These are phyloP conservation scores for Aurelia aurita DNA, from an alignment of 30 jellyfish, hydroid and myxozoan species.

Conservation along the genomic window DNA sequence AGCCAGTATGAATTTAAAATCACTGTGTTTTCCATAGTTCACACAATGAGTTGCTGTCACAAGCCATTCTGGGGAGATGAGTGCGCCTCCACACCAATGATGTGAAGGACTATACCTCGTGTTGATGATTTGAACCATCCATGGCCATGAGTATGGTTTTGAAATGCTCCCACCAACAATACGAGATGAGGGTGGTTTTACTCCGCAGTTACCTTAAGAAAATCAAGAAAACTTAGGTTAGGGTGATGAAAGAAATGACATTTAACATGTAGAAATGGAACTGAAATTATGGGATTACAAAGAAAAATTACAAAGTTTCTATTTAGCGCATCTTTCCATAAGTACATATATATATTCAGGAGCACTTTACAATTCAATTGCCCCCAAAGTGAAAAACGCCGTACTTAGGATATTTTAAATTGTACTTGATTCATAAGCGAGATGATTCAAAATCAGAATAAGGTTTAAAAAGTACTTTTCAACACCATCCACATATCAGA, in stretches of 20 bases:
- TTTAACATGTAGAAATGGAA: background rate
- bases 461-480: too few relatives aligned
- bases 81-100: conserved; percentile 61
- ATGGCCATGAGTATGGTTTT: conserved; percentile 45
- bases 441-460: too few relatives aligned
- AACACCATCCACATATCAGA: too few relatives aligned
- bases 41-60: conserved; percentile 60
- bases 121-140: conserved; percentile 62
- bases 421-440: too few relatives aligned
- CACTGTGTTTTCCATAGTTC: conserved; percentile 8
- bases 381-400: too few relatives aligned
- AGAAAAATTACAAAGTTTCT: too few relatives aligned
- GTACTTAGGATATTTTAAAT: too few relatives aligned
- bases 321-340: too few relatives aligned
- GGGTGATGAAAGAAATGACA: background rate
- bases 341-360: too few relatives aligned
- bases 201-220: conserved; percentile 41
- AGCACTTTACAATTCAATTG: too few relatives aligned
- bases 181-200: conserved; percentile 21
- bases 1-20: conserved; percentile 22
- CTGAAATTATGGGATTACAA: too few relatives aligned
- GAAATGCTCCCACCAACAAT: conserved; percentile 50
- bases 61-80: conserved; percentile 47
- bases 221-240: background rate
- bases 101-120: conserved; percentile 4